Conservation (phyloP, 2,797 vertebrate species). For the Margarornis squamiger region DNA sequence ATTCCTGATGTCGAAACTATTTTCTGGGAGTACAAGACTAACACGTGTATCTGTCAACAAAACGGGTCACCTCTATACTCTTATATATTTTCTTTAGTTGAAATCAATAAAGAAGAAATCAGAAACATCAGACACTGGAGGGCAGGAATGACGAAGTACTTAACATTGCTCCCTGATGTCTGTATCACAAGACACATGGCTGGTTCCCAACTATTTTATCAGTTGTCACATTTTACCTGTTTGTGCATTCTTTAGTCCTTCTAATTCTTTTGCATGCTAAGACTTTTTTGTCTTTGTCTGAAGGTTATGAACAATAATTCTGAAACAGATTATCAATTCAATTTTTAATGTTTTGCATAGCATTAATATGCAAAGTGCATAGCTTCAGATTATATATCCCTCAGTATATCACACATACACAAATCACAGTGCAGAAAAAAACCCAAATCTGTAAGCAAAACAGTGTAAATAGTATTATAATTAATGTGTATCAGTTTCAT, state of each 20-base stretch:
- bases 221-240: neutral
- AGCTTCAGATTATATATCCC: neutral
- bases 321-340: neutral
- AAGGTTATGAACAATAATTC: neutral
- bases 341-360: neutral
- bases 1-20: slow-evolving; percentile 12
- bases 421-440: neutral
- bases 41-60: slow-evolving; percentile 38
- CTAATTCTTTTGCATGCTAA: neutral
- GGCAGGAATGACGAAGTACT: slow-evolving; percentile 39
- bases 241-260: neutral
- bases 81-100: slow-evolving; percentile 44
- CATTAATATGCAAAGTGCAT: neutral
- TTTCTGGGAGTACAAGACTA: slow-evolving; percentile 31
- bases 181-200: neutral
- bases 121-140: slow-evolving; percentile 41
- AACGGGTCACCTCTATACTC: slow-evolving; percentile 46
- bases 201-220: slow-evolving; percentile 17
- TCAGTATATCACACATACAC: neutral
- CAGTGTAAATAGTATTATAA: neutral
- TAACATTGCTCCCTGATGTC: slow-evolving; percentile 14
- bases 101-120: slow-evolving; percentile 66
- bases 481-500: neutral
- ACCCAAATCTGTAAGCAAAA: neutral
- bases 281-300: neutral